Percentiles rank a stretch among this genome's conserved stretches.
Evolutionary conservation across 2,888 invertebrate genomes (phyloP).

Genomic region (Campaea margaritaria): DNA sequence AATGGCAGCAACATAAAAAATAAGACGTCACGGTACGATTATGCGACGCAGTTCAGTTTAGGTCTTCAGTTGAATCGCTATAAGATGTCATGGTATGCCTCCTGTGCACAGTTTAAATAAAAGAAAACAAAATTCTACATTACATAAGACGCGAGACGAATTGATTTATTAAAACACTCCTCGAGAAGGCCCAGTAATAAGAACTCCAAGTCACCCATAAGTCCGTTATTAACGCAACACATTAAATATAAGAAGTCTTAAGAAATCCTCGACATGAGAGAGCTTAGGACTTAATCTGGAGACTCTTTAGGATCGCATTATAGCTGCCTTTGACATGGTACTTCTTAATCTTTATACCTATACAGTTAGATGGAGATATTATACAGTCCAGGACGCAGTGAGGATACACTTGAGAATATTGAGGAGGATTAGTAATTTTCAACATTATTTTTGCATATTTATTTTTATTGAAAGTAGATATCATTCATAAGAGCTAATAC

Average conservation of each 20-base stretch:
- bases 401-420: not conserved
- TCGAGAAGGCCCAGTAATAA: conserved; percentile 3
- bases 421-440: too few species aligned
- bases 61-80: too few species aligned
- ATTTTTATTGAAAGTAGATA: too few species aligned
- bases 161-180: too few species aligned
- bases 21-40: too few species aligned
- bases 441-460: too few species aligned
- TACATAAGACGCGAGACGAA: too few species aligned
- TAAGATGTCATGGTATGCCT: too few species aligned
- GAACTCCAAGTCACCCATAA: conserved; percentile 10
- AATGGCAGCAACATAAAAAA: too few species aligned
- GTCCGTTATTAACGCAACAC: conserved; percentile 30
- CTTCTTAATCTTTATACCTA: conserved; percentile 45
- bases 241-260: conserved; percentile 44
- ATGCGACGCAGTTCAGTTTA: too few species aligned
- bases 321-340: conserved; percentile 47
- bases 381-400: conserved; percentile 32
- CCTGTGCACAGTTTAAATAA: too few species aligned
- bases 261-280: conserved; percentile 26
- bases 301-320: conserved; percentile 52
- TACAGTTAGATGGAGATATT: conserved; percentile 27
- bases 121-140: not conserved
- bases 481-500: too few species aligned
- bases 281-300: conserved; percentile 50